phyloP scores from a whole-genome alignment of 30 jellyfish, hydroid and myxozoan genomes.

The Pseudorhiza aurosa region DNA sequence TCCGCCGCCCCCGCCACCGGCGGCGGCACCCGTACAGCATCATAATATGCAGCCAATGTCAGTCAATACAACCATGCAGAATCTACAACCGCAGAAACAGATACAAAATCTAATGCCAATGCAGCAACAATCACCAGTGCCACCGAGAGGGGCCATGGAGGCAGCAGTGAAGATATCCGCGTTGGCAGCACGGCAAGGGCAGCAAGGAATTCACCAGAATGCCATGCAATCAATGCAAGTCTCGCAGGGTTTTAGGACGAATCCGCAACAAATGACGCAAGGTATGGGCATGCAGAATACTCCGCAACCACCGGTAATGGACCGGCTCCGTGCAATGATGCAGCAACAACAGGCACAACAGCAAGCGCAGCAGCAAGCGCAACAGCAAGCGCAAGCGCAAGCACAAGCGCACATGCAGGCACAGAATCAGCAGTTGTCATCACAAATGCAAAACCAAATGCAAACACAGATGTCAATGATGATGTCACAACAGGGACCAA shows the following conservation, averaged over 20 bases:
- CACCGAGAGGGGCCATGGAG: slow-evolving; percentile 75
- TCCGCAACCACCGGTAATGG: slow-evolving; percentile 60
- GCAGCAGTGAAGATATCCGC: slow-evolving; percentile 79
- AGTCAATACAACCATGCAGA: slow-evolving; percentile 51
- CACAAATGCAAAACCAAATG: slow-evolving; percentile 73
- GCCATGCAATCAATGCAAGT: slow-evolving; percentile 54
- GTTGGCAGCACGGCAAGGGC: slow-evolving; percentile 65
- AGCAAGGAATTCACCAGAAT: slow-evolving; percentile 58
- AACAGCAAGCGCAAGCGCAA: slow-evolving; percentile 57
- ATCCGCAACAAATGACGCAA: slow-evolving; percentile 55
- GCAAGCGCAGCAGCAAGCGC: slow-evolving; percentile 70
- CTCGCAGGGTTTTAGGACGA: slow-evolving; percentile 40
- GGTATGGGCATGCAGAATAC: slow-evolving; percentile 46
- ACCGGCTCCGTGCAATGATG: slow-evolving; percentile 79
- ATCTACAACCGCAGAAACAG: slow-evolving; percentile 70
- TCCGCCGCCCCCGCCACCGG: slow-evolving; percentile 69
- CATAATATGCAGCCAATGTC: slow-evolving; percentile 81
- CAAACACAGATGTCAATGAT: slow-evolving; percentile 84
- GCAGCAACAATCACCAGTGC: slow-evolving; percentile 72
- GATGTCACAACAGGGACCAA: slow-evolving; percentile 67
- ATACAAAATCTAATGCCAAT: slow-evolving; percentile 66
- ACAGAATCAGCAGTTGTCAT: slow-evolving; percentile 59
- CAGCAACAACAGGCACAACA: slow-evolving; percentile 74
- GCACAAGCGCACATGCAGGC: slow-evolving; percentile 62
- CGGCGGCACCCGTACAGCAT: slow-evolving; percentile 70